Conservation (phyloP, 2,113 vertebrate species). For the Heterotis niloticus region DNA sequence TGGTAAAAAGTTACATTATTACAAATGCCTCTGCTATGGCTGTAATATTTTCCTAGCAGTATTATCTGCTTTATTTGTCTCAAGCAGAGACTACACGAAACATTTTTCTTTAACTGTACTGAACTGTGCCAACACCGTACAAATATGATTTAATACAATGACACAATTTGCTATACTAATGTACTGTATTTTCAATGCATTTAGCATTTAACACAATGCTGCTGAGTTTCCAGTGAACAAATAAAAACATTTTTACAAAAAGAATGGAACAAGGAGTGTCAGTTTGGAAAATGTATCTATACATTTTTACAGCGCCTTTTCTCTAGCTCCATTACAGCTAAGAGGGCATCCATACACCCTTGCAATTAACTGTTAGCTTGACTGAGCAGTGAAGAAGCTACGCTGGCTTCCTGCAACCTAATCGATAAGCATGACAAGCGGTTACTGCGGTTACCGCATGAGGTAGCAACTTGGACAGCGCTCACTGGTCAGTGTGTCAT, state of each 20-base stretch:
- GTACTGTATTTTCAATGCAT: conserved; percentile 44
- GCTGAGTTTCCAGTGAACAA: conserved; percentile 51
- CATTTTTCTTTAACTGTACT: conserved; percentile 60
- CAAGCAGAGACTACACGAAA: conserved; percentile 54
- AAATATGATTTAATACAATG: conserved; percentile 60
- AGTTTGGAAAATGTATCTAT: conserved; percentile 52
- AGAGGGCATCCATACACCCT: conserved; percentile 38
- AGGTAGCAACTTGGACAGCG: conserved; percentile 76
- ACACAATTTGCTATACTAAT: conserved; percentile 62
- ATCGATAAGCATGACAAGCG: conserved; percentile 36
- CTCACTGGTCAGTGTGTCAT: conserved; percentile 34
- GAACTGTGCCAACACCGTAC: conserved; percentile 64
- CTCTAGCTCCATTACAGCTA: conserved; percentile 24
- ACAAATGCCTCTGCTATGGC: conserved; percentile 55
- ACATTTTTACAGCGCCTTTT: conserved; percentile 38
- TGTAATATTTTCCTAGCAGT: conserved; percentile 51
- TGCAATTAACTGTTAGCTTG: conserved; percentile 47
- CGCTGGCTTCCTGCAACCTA: conserved; percentile 6
- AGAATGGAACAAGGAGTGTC: conserved; percentile 1
- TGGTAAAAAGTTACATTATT: conserved; percentile 43
- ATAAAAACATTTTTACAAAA: conserved; percentile 30
- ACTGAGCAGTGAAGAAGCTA: conserved; percentile 26
- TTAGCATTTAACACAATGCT: conserved; percentile 60
- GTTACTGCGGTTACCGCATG: conserved; percentile 54
- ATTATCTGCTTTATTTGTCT: conserved; percentile 60